Percentiles rank a stretch among this genome's conserved stretches.
Conservation (phyloP, 2,797 vertebrate genomes). For the Carapus acus region DNA sequence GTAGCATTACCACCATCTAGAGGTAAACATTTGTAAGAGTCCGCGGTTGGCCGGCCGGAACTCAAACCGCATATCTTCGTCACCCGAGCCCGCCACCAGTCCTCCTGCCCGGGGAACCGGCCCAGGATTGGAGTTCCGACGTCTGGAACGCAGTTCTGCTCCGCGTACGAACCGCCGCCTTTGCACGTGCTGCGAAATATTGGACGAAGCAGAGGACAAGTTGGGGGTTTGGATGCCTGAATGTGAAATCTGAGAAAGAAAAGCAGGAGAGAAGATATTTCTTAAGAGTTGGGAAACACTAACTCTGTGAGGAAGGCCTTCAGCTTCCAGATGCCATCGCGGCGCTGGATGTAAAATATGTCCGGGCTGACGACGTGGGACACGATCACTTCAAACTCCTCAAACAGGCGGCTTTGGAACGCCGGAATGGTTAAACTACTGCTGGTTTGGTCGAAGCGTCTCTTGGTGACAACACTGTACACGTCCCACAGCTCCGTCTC, state of each 20-base stretch:
- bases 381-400: constrained; percentile 68
- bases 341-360: constrained; percentile 69
- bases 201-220: constrained; percentile 46
- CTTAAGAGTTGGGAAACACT: constrained; percentile 41
- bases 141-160: constrained; percentile 68
- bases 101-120: constrained; percentile 61
- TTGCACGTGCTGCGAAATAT: constrained; percentile 54
- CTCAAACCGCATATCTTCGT: constrained; percentile 69
- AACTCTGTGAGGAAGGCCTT: constrained; percentile 58
- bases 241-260: constrained; percentile 43
- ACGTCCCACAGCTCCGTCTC: constrained; percentile 73
- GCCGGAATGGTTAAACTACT: constrained; percentile 46
- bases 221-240: constrained; percentile 31
- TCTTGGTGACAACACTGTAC: constrained; percentile 52
- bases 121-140: constrained; percentile 65
- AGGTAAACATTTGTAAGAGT: constrained; percentile 34
- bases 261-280: constrained; percentile 31
- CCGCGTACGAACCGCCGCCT: constrained; percentile 52
- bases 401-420: constrained; percentile 64
- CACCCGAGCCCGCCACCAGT: constrained; percentile 72
- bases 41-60: constrained; percentile 51
- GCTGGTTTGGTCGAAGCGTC: constrained; percentile 8
- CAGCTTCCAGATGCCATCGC: constrained; percentile 46
- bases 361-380: constrained; percentile 64
- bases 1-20: constrained; percentile 62